Percentiles rank a stretch among this genome's conserved stretches.
Evolutionary conservation across 2,113 vertebrate genomes (phyloP).

Genomic region (Spea bombifrons): DNA sequence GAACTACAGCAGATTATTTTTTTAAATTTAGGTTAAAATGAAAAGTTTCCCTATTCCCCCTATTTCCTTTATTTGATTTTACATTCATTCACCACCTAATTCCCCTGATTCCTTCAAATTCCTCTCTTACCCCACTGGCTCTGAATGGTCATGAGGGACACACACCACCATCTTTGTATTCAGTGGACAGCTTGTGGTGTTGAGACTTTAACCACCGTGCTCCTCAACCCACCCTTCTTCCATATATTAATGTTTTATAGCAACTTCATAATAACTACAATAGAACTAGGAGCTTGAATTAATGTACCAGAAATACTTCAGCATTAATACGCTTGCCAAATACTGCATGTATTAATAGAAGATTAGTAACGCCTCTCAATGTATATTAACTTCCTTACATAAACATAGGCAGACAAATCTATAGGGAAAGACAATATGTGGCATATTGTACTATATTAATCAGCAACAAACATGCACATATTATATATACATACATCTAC

Average conservation of each 20-base stretch:
- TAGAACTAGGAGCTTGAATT: not conserved
- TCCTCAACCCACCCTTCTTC: no score
- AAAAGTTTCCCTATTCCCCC: no score
- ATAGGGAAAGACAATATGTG: not conserved
- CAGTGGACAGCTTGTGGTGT: no score
- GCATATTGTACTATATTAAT: slow-evolving; percentile 1
- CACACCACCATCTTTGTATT: no score
- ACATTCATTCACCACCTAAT: no score
- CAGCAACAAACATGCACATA: slow-evolving; percentile 15
- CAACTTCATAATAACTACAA: not conserved
- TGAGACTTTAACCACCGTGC: no score
- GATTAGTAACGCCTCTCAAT: not conserved
- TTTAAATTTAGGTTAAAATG: no score
- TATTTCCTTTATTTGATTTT: no score
- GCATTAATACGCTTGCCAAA: not conserved
- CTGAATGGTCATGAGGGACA: no score
- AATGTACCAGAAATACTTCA: not conserved
- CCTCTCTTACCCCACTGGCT: no score
- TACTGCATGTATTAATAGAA: not conserved
- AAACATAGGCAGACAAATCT: not conserved
- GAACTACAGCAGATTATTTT: no score
- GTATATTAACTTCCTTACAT: not conserved
- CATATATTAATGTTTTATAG: not conserved
- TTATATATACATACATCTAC: slow-evolving; percentile 11
- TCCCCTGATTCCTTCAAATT: no score